Percentiles rank a stretch among this genome's conserved stretches.
These are phyloP conservation scores for Gryon sp. DNA, from an alignment of 1,140 invertebrate genomes.

Conservation along the genomic window DNA sequence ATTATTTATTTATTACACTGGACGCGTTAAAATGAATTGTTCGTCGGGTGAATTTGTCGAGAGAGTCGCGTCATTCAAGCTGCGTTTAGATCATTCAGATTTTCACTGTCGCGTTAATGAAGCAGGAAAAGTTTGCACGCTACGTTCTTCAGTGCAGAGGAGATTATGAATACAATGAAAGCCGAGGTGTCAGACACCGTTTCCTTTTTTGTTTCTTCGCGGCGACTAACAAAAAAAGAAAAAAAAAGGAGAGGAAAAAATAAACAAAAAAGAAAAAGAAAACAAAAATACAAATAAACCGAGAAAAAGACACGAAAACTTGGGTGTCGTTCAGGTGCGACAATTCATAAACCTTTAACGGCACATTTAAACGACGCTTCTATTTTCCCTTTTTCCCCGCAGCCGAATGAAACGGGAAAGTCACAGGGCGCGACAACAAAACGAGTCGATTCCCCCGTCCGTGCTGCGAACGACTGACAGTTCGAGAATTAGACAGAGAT, in stretches of 20 bases:
- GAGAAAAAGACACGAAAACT: too few relatives aligned
- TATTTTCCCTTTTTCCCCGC: conserved; percentile 7
- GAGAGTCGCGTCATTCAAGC: conserved; percentile 1
- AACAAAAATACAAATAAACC: too few relatives aligned
- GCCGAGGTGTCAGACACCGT: conserved; percentile 3
- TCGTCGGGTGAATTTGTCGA: not conserved
- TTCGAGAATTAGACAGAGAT: conserved; percentile 25
- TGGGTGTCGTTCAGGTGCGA: conserved; percentile 21
- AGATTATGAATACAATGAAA: conserved; percentile 40
- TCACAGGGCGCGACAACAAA: conserved; percentile 24
- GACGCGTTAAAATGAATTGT: conserved; percentile 16
- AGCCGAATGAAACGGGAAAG: conserved; percentile 24
- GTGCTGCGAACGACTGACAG: conserved; percentile 20
- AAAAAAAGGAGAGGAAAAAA: too few relatives aligned
- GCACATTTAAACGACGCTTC: conserved; percentile 18
- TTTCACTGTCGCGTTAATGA: conserved; percentile 22
- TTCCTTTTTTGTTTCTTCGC: not conserved
- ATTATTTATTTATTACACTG: conserved; percentile 19
- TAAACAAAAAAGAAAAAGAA: too few relatives aligned
- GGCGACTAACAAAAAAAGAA: not conserved
- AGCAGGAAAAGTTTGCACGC: conserved; percentile 30
- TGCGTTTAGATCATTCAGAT: conserved; percentile 19
- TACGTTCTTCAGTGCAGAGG: not conserved
- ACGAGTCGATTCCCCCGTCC: conserved; percentile 8
- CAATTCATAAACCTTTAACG: conserved; percentile 53